Evolutionary conservation across 2,113 vertebrate genomes (phyloP), one percentile per base, ranked within the genome.

Genomic region (Halichoerus grypus): DNA sequence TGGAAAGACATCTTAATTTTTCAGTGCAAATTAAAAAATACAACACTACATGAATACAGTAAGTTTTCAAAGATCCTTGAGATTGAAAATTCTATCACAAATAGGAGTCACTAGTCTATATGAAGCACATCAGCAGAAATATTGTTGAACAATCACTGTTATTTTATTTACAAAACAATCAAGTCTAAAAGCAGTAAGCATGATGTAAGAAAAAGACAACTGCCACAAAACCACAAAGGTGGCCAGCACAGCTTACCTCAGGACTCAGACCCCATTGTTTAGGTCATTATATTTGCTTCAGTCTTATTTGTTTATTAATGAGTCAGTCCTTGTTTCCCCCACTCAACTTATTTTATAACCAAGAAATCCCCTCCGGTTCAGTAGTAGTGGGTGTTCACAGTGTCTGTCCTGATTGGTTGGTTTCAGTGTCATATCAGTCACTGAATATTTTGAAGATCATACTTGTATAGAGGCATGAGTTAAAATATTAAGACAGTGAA

Each of bases 21-120:
- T 74, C 21, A 57, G 61, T 82, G 26, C 59, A 96, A 97, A 96
- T 67, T 31, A 86, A 95, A 91, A 86, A 95, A 91, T 77, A 77
- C 5, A 94, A 63, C 18, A 76, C 21, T 59, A 59, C 46, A 74
- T 49, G 8, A 83, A 92, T 33, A 19, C 19, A 92, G 0, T 83
- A 87, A 85, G 16, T 24, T 94, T 88, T 95, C 59, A 85, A 95
- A 93, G 46, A 95, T 83, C 3, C 1, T 88, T 95, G 51, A 82
- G 19, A 71, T 33, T 81, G 42, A 87, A 97, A 94, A 74, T 28
- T 92, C 46, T 69, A 72, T 87, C 89, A 80, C 16, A 81, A 95
- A 81, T 77, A 82, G 91, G n/a, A 94, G 4, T 85, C 4, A 21
- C 53, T 90, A 76, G 7, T 39, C 22, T 93, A 31, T 61, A 19